Evolutionary conservation across 2,113 vertebrate genomes (phyloP).

Genomic region (Dicerorhinus sumatrensis): DNA sequence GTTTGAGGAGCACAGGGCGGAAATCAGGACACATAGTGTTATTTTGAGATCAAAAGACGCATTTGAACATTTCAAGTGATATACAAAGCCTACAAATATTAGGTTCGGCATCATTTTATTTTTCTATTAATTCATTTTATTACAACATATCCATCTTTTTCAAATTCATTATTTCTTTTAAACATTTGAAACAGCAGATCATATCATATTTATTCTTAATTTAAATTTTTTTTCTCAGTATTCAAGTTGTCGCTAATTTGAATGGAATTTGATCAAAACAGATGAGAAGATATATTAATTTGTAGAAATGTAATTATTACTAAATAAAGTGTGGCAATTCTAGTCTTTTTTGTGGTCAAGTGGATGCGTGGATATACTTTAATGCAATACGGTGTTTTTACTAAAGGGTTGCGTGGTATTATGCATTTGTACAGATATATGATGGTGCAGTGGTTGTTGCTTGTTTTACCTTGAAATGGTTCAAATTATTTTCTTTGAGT

Average conservation of each 20-base stretch:
- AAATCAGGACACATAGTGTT: background rate
- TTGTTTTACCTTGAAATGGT: background rate
- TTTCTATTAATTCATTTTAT: background rate
- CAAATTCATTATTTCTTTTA: background rate
- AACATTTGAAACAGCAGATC: background rate
- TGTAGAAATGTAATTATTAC: background rate
- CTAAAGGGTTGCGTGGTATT: background rate
- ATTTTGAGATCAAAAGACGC: background rate
- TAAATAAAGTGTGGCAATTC: background rate
- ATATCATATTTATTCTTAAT: background rate
- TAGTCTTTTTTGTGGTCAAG: background rate
- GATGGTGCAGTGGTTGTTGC: background rate
- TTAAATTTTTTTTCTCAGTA: background rate
- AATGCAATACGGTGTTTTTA: background rate
- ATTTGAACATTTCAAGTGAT: background rate
- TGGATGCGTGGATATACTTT: background rate
- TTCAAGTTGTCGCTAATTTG: constrained; percentile 1
- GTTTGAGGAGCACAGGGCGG: background rate
- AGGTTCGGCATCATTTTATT: background rate
- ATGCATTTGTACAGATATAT: background rate
- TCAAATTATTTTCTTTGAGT: background rate
- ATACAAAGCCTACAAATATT: background rate
- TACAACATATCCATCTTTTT: background rate
- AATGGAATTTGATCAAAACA: background rate
- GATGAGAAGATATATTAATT: background rate